Evolutionary conservation across 2,113 vertebrate species (phyloP).

Genomic region (Ceyx margarethae): DNA sequence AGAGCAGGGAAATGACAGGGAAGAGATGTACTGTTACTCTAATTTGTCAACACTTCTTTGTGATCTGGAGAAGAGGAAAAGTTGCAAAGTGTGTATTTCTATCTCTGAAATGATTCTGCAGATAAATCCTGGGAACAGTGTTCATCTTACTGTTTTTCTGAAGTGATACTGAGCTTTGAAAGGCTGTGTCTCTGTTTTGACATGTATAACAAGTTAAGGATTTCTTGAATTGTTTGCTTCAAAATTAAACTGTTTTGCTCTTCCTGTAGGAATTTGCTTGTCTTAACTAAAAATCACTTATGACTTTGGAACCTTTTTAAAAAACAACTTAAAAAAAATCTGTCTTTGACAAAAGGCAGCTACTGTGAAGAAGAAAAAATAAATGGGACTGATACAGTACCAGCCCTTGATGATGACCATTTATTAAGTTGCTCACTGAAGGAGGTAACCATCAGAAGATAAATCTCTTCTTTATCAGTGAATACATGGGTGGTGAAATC

Average conservation of each 20-base stretch:
- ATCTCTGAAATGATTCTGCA: not conserved
- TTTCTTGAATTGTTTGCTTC: not conserved
- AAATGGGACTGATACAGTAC: not conserved
- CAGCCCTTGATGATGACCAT: not conserved
- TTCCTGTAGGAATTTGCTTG: not conserved
- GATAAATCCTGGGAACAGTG: not conserved
- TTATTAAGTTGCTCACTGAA: not conserved
- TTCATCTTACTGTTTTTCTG: not conserved
- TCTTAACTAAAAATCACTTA: not conserved
- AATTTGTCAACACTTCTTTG: not conserved
- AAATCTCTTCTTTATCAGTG: not conserved
- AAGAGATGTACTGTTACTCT: not conserved
- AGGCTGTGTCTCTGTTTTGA: not conserved
- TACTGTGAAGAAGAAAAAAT: not conserved
- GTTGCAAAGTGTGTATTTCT: not conserved
- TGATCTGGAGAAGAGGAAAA: not conserved
- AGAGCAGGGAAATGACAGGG: not conserved
- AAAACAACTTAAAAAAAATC: not conserved
- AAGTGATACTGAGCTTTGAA: not conserved
- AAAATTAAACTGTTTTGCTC: not conserved
- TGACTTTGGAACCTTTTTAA: not conserved
- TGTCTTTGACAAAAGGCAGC: not conserved
- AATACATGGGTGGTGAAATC: not conserved
- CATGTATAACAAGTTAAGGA: not conserved
- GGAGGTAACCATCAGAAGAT: not conserved